Base-by-base conservation (phyloP, 1,140 invertebrate genomes). In the Drosophila pandora region DNA sequence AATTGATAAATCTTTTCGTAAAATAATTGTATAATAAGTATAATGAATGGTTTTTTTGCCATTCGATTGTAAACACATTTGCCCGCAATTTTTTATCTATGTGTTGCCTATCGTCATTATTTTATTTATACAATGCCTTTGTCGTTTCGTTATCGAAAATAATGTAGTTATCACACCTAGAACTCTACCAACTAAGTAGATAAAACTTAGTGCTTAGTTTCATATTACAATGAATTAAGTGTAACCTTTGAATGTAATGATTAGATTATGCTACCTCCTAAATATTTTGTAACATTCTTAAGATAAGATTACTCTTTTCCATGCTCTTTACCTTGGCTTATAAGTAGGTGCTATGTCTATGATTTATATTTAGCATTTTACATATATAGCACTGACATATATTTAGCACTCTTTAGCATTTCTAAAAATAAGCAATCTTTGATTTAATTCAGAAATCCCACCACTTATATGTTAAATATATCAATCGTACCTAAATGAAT, bases 11-110 rank as follows among this genome's bases (percentile, higher is more conserved):
- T 59, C 60, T n/a, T 28, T 21, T 32, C 17, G 10, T 58, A 9
- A 48, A 57, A 12, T 58, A 75, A 75, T 68, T 55, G 68, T 48
- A 32, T 37, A 68, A 69, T 69, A 12, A 68, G 68, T 48, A 32
- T 37, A 68, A 69, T 69, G 13, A 68, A 34, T 32, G 21, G 12
- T 32, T 32, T 47, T 32, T 58, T 23, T n/a, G 30, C 32, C 41
- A 39, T 32, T 52, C 30, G 50, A 45, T 55, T 74, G 48, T 61
- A 58, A 80, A 71, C 60, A 72, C 60, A 76, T 76, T 67, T 67
- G 78, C 39, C 39, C 17, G 39, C 57, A 61, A 68, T 73, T 70
- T 8, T 5, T 25, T 25, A 50, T 52, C 50, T 25, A n/a, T n/a
- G 10, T 2, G 7, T 63, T 41, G 41, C 47, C 59, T 47, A 32